Evolutionary conservation across 2,113 vertebrate genomes (phyloP), one percentile per base, ranked within the genome.

Genomic region (Lophotis ruficrista): DNA sequence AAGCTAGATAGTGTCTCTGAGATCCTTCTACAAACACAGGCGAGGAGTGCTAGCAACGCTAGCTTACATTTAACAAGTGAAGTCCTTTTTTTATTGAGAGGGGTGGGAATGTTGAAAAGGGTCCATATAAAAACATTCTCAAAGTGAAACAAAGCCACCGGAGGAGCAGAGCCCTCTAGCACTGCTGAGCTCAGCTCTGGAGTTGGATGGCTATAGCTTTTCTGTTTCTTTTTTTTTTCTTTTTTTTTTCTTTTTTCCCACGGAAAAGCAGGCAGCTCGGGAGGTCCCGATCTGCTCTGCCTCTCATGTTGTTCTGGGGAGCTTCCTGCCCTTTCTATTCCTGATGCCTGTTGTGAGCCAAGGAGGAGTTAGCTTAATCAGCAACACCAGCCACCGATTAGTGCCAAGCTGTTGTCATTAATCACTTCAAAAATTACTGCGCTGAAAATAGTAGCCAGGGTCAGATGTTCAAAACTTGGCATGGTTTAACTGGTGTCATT

Each of bases 281-380:
- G 77, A 82, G 77, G 69, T 92, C 91, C 43, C 83, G 64, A 78
- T 89, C 85, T 89, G 77, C 86, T 89, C 84, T 89, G 72, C 73
- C 81, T 78, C 81, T 76, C 84, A 56, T 62, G 31, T 54, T 6
- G 4, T 28, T 84, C 91, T 64, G 30, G 73, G 69, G 30, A 84
- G 37, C 57, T 91, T 81, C 77, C 87, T 87, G 89, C 91, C 93
- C 83, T 84, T 94, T 93, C 92, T 81, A 31, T 95, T 95, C 65
- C 60, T 81, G 66, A 47, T 69, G 73, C 70, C 77, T 87, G 89
- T 71, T 94, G 76, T 43, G 91, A 94, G 96, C 91, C 85, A 94
- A 90, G 75, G 82, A 95, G 65, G 93, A 89, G 80, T 94, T 93
- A 77, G 80, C 87, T 95, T 96, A 92, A 96, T 97, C 87, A 95